Conservation (phyloP, 2,888 invertebrate species). For the Amblyjoppa fuscipennis region DNA sequence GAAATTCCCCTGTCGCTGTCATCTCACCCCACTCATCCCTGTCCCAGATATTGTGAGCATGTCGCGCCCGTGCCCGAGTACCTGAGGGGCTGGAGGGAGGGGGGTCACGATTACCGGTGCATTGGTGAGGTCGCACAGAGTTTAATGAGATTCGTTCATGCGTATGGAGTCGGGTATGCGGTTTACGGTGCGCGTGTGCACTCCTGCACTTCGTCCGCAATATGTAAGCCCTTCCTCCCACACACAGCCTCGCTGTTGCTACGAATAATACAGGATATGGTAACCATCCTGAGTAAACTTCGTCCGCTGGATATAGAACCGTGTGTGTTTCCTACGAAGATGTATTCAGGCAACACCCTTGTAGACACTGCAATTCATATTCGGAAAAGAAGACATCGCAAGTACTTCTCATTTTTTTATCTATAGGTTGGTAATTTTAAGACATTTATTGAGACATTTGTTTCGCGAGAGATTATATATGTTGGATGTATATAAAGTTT, state of each 20-base stretch:
- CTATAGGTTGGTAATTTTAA: neutral
- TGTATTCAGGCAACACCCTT: neutral
- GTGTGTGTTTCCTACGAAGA: neutral
- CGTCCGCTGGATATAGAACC: neutral
- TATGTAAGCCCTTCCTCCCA: neutral
- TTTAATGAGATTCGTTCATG: conserved; percentile 65
- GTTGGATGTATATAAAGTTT: no score
- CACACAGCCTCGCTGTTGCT: neutral
- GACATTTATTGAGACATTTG: neutral
- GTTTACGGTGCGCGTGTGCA: conserved; percentile 27
- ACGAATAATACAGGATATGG: neutral
- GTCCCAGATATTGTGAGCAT: conserved; percentile 19
- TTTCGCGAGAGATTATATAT: no score
- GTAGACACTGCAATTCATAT: neutral
- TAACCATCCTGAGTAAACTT: conserved; percentile 23
- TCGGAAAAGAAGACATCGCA: neutral
- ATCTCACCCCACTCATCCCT: conserved; percentile 46
- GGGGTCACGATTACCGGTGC: conserved; percentile 35
- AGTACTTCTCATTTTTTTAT: neutral
- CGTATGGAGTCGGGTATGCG: conserved; percentile 21
- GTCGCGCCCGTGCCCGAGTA: conserved; percentile 12
- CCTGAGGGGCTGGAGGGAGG: neutral
- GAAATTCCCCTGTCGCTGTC: conserved; percentile 57
- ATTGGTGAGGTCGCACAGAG: conserved; percentile 61
- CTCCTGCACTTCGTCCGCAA: neutral